These are phyloP conservation scores for Echinarachnius parma DNA, from an alignment of 53 echinoderm and acorn worm species.

Conservation along the genomic window DNA sequence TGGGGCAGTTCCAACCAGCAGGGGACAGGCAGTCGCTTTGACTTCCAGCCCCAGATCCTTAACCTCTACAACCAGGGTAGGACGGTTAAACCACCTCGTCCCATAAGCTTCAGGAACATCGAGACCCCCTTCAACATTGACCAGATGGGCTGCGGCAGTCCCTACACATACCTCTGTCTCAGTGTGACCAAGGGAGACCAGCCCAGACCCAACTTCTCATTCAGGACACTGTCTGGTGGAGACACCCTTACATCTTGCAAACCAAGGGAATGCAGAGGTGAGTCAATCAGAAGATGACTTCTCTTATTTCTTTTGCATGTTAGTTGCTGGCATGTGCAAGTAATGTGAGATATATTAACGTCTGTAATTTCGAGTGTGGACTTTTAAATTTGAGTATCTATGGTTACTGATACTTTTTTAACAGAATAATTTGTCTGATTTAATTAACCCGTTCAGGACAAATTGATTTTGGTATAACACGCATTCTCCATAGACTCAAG, in stretches of 20 bases:
- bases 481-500: too few species aligned
- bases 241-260: slow-evolving; percentile 69
- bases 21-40: slow-evolving; percentile 60
- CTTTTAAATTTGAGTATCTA: too few species aligned
- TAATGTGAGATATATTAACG: too few species aligned
- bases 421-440: too few species aligned
- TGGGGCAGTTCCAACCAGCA: slow-evolving; percentile 62
- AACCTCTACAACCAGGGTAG: slow-evolving; percentile 58
- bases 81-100: slow-evolving; percentile 50
- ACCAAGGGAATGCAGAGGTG: slow-evolving; percentile 73
- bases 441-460: too few species aligned
- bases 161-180: slow-evolving; percentile 66
- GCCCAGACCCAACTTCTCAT: slow-evolving; percentile 74
- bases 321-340: too few species aligned
- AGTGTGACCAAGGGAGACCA: slow-evolving; percentile 64
- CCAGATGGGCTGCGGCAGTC: slow-evolving; percentile 62
- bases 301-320: too few species aligned
- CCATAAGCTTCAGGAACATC: slow-evolving; percentile 58
- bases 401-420: too few species aligned
- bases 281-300: too few species aligned
- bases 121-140: slow-evolving; percentile 60
- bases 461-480: too few species aligned
- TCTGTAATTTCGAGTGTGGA: too few species aligned
- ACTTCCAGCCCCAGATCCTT: slow-evolving; percentile 67
- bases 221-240: slow-evolving; percentile 62